Base-by-base conservation (phyloP, 2,888 invertebrate genomes). In the Parelbella ahira region DNA sequence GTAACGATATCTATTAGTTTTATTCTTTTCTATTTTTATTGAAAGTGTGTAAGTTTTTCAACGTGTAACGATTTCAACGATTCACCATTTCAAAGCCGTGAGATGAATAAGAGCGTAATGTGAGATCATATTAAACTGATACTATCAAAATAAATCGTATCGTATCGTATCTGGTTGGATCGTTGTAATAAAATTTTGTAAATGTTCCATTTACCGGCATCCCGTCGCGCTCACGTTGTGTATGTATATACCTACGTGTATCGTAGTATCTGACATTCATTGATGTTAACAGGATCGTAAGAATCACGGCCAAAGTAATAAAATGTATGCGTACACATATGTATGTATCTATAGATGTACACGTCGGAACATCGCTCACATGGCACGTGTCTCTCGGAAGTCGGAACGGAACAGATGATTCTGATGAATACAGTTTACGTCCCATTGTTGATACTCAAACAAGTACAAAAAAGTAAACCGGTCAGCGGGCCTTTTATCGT, bases 391-490 rank as follows among this genome's bases (percentile, higher is more conserved):
- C 63, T 4, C 55, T 62, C 67, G 64, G 61, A 60, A 62, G 61
- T 64, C 61, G 67, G 62, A 73, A 75, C 80, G 74, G 75, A 80
- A 75, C 80, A 75, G 75, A 80, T 75, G 75, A 78, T 71, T 70
- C 70, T 53, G 68, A 73, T 77, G 78, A 81, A 84, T 78, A 79
- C 73, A 65, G 65, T 82, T 82, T 77, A 78, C 76, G 75, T 81
- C 73, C 78, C 78, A 83, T 86, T 83, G 86, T 86, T 80, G 73
- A 73, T 75, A 73, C 74, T 69, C 69, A 63, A 73, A 70, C 70
- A 66, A 65, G 65, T 63, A 82, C 71, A 83, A 84, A 84, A n/a
- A 87, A 84, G 76, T 73, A 71, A 84, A 84, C 83, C 84, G 84
- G 86, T 81, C 83, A 79, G 73, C 64, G 66, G 63, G 61, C 71